Evolutionary conservation across 2,888 invertebrate species (phyloP).

Genomic region (Minunthozetes semirufus): DNA sequence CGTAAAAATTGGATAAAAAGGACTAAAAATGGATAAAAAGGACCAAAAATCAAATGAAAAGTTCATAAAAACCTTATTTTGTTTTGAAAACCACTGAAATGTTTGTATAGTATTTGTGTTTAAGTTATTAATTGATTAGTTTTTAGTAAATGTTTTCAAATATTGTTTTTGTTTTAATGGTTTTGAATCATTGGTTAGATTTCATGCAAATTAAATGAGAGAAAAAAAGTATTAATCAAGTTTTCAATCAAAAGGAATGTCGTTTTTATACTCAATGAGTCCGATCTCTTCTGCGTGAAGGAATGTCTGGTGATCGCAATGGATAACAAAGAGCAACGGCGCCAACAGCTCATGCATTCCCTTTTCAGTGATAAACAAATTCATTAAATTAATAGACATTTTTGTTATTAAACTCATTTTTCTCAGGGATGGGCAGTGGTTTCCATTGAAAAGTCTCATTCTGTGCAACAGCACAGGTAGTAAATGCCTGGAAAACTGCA

Average conservation of each 20-base stretch:
- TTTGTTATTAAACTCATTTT: background rate
- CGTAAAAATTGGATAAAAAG: background rate
- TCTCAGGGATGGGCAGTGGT: background rate
- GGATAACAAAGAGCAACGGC: slow-evolving; percentile 67
- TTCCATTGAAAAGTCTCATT: too few relatives aligned
- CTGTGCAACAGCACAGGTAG: too few relatives aligned
- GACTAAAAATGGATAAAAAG: background rate
- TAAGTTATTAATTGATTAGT: background rate
- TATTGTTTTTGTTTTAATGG: background rate
- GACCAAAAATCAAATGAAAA: background rate
- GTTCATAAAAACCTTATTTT: slow-evolving; percentile 12
- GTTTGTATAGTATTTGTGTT: background rate
- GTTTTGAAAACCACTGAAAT: background rate
- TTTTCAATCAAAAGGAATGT: background rate
- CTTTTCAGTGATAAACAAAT: slow-evolving; percentile 45
- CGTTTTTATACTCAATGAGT: slow-evolving; percentile 43
- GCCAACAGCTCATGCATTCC: slow-evolving; percentile 84
- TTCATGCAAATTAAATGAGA: background rate
- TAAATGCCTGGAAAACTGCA: too few relatives aligned
- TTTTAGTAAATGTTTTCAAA: background rate
- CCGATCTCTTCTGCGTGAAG: slow-evolving; percentile 57
- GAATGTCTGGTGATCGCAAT: slow-evolving; percentile 64
- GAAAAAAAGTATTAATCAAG: background rate
- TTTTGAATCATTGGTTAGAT: background rate
- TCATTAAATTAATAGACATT: background rate